Percentiles rank a stretch among this genome's conserved stretches.
These are phyloP conservation scores for Lobophora halterata DNA, from an alignment of 2,888 invertebrate genomes.

Conservation along the genomic window DNA sequence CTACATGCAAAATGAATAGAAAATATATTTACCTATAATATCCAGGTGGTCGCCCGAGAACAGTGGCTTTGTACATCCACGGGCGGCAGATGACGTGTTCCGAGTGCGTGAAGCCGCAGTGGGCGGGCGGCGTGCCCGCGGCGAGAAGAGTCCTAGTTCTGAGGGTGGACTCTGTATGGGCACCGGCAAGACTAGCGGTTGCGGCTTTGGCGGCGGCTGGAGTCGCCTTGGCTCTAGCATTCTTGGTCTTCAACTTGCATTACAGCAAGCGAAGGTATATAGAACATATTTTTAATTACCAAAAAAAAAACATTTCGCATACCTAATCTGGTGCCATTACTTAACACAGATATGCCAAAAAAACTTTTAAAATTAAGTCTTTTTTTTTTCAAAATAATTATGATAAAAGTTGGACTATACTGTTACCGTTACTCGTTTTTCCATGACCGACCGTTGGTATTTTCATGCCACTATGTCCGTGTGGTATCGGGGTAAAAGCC, in stretches of 20 bases:
- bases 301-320: too few relatives aligned
- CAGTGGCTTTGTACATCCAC: slow-evolving; percentile 87
- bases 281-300: too few relatives aligned
- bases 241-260: slow-evolving; percentile 90
- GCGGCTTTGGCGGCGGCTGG: slow-evolving; percentile 87
- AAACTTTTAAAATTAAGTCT: too few relatives aligned
- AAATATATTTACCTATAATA: background rate
- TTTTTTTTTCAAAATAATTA: too few relatives aligned
- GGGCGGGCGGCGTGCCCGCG: slow-evolving; percentile 89
- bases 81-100: slow-evolving; percentile 82
- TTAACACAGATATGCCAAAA: too few relatives aligned
- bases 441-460: too few relatives aligned
- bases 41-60: slow-evolving; percentile 84
- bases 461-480: too few relatives aligned
- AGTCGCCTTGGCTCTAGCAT: slow-evolving; percentile 86
- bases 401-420: too few relatives aligned
- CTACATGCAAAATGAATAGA: too few relatives aligned
- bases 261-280: slow-evolving; percentile 91
- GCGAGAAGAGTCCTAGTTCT: slow-evolving; percentile 88
- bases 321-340: too few relatives aligned
- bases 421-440: too few relatives aligned
- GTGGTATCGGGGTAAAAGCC: too few relatives aligned
- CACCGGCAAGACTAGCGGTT: slow-evolving; percentile 87
- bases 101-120: slow-evolving; percentile 85
- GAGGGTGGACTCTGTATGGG: slow-evolving; percentile 88